Evolutionary conservation across 2,113 vertebrate genomes (phyloP).

Genomic region (Heptranchias perlo): DNA sequence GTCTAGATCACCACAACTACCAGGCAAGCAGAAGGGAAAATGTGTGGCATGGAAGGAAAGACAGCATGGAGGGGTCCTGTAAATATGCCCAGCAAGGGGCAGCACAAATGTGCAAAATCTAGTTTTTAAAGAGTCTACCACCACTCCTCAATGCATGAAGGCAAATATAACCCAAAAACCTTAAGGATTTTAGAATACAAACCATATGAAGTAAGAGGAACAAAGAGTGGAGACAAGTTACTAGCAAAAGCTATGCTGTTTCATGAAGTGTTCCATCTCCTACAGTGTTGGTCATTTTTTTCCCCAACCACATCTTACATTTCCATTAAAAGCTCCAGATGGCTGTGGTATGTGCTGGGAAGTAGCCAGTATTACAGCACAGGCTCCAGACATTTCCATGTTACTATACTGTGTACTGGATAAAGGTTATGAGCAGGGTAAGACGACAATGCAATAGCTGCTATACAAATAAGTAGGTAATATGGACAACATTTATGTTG

Average conservation of each 20-base stretch:
- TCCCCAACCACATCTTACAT: constrained; percentile 20
- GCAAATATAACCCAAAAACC: background rate
- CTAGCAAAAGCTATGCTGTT: background rate
- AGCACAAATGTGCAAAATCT: background rate
- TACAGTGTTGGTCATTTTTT: background rate
- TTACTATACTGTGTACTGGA: background rate
- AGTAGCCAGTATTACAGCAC: background rate
- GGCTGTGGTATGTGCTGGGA: constrained; percentile 31
- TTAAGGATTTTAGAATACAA: background rate
- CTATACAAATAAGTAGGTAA: background rate
- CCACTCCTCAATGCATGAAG: background rate
- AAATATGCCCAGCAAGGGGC: background rate
- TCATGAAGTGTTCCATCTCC: background rate
- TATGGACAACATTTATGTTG: too few species aligned
- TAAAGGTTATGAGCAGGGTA: background rate
- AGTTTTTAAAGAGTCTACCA: background rate
- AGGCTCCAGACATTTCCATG: constrained; percentile 30
- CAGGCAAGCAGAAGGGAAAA: background rate
- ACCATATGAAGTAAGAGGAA: background rate
- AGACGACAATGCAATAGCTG: background rate
- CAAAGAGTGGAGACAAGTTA: background rate
- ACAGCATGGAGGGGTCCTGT: background rate
- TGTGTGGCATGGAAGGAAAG: background rate
- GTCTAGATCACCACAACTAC: background rate
- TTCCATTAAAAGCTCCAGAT: background rate